Evolutionary conservation across 2,113 vertebrate species (phyloP), one percentile per base, ranked within the genome.

Genomic region (Pyxicephalus adspersus): DNA sequence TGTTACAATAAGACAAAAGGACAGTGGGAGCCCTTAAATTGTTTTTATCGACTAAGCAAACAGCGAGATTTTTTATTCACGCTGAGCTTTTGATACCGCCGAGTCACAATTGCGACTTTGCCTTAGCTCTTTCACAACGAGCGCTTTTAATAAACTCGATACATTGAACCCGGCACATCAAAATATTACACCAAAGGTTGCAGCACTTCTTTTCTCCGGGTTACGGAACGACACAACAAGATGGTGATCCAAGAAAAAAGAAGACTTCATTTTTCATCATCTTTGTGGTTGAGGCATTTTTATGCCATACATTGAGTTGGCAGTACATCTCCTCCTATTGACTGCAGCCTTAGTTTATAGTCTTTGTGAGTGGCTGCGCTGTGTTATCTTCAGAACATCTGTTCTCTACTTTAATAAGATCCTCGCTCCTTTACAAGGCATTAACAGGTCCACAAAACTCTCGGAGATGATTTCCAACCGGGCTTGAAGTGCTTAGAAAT

Each of bases 381-480:
- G 78, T 85, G 83, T 83, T 91, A 90, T 90, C 90, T 89, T 84
- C 86, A 87, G 88, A 90, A 90, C 90, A 91, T 90, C 89, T 91
- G 89, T 89, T 90, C 86, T 77, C 84, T 86, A 83, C 85, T 84
- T 88, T 87, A 89, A 88, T 87, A 87, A 89, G 89, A 89, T 83
- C 70, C 85, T 86, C 87, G 81, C 64, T 90, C 89, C 85, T 88
- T 78, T 77, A 87, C 79, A 84, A 89, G 86, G 79, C 84, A 86
- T 89, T 86, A 87, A 78, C 0, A 70, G 83, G 86, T 86, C 86
- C 77, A 83, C 65, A 86, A 38, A 83, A 84, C 84, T 85, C 76
- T 88, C 86, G 77, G 75, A 84, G 76, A 64, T 18, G 84, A 87
- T 86, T 83, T 85, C 34, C 77, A 80, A 84, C 57, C 0, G 0